Evolutionary conservation across 2,113 vertebrate genomes (phyloP).

Genomic region (Oreocharis arfaki): DNA sequence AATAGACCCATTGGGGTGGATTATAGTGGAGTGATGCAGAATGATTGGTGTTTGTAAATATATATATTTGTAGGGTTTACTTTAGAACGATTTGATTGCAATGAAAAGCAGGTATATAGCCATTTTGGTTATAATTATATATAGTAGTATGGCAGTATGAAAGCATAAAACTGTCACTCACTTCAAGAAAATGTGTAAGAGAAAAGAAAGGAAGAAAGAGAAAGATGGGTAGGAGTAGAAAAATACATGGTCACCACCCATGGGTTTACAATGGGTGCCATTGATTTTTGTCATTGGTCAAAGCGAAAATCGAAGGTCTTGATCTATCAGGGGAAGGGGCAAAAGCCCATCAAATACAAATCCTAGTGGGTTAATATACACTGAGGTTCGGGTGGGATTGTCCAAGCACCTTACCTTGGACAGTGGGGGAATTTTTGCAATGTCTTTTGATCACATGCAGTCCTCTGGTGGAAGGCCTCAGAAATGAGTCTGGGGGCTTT

Average conservation of each 20-base stretch:
- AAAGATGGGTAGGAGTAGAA: not conserved
- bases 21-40: not conserved
- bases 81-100: not conserved
- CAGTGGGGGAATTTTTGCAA: not conserved
- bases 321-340: not conserved
- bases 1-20: not conserved
- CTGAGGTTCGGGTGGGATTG: not conserved
- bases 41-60: not conserved
- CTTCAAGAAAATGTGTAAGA: not conserved
- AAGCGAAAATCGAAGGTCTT: accelerated
- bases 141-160: not conserved
- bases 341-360: not conserved
- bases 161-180: not conserved
- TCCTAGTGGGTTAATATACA: not conserved
- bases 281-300: not conserved
- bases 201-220: not conserved
- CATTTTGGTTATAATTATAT: not conserved
- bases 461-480: not conserved
- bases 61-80: not conserved
- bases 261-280: not conserved
- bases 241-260: not conserved
- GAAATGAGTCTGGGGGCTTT: not conserved
- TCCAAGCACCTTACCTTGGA: not conserved
- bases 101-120: not conserved
- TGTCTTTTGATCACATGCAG: not conserved